These are phyloP conservation scores for Enteromius treurensis DNA, from an alignment of 2,797 vertebrate species.

Conservation along the genomic window DNA sequence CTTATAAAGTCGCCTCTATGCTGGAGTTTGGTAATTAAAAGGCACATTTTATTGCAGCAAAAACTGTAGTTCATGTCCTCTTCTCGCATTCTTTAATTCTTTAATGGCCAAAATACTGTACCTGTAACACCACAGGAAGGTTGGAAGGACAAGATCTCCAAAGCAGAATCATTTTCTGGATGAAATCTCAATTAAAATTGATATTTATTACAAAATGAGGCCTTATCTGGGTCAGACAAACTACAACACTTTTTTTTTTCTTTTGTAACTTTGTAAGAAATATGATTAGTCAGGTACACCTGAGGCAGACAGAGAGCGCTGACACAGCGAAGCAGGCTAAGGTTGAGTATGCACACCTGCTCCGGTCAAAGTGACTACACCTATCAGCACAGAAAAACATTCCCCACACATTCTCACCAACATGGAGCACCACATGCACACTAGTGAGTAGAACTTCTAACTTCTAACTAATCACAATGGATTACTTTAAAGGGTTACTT, in stretches of 20 bases:
- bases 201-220: slow-evolving; percentile 1
- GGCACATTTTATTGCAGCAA: background rate
- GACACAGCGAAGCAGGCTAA: slow-evolving; percentile 9
- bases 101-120: background rate
- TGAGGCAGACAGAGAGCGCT: slow-evolving; percentile 33
- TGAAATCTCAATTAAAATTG: slow-evolving; percentile 29
- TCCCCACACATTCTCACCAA: slow-evolving; percentile 18
- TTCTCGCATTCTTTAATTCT: background rate
- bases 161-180: background rate
- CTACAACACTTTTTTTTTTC: slow-evolving; percentile 29
- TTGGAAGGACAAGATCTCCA: background rate
- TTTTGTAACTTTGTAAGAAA: slow-evolving; percentile 39
- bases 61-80: background rate
- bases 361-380: slow-evolving; percentile 46
- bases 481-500: background rate
- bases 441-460: background rate
- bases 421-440: background rate
- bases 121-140: slow-evolving; percentile 3
- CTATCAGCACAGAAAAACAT: slow-evolving; percentile 40
- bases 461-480: background rate
- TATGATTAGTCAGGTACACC: slow-evolving; percentile 39
- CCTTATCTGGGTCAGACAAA: slow-evolving; percentile 42
- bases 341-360: slow-evolving; percentile 45
- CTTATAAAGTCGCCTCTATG: slow-evolving; percentile 15
- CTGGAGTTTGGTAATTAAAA: slow-evolving; percentile 27